A percentile compares a stretch with the other conserved stretches of the same genome.
phyloP scores from a whole-genome alignment of 1,140 invertebrate genomes.

The Saccostrea glomerata region DNA sequence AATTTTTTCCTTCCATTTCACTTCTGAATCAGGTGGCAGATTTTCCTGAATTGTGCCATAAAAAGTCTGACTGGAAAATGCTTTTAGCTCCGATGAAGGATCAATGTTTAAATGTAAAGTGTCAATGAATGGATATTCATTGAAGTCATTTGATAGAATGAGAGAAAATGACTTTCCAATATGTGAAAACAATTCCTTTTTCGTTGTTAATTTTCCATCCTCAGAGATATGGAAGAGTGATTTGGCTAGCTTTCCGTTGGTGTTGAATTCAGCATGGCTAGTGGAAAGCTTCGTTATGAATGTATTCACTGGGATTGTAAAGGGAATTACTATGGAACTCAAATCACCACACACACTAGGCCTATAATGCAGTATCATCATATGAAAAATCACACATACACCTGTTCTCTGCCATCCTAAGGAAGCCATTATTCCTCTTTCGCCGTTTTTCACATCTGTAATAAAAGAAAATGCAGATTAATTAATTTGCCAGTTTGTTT shows the following conservation, averaged over 20 bases:
- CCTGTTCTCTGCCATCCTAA: not conserved
- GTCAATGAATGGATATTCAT: constrained; percentile 20
- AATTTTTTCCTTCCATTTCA: constrained; percentile 41
- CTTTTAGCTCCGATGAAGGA: constrained; percentile 42
- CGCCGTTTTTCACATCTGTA: not conserved
- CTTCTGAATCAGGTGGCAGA: constrained; percentile 44
- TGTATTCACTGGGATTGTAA: constrained; percentile 21
- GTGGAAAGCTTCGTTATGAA: constrained; percentile 9
- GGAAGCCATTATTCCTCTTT: not conserved
- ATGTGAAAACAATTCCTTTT: constrained; percentile 1
- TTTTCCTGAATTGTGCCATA: constrained; percentile 52
- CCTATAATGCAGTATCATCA: not conserved
- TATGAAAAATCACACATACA: not conserved
- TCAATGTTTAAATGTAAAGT: constrained; percentile 37
- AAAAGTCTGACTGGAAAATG: constrained; percentile 53
- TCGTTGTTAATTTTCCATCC: constrained; percentile 16
- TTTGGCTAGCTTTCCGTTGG: not conserved
- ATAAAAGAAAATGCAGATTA: not conserved
- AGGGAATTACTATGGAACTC: constrained; percentile 1
- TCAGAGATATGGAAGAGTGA: not conserved
- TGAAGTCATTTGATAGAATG: not conserved
- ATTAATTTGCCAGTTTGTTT: no score
- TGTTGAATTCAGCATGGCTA: constrained; percentile 7
- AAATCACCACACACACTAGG: constrained; percentile 1
- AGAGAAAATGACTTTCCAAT: constrained; percentile 21